Base-by-base conservation (phyloP, 2,797 vertebrate genomes). In the Tiaroga cobitis region DNA sequence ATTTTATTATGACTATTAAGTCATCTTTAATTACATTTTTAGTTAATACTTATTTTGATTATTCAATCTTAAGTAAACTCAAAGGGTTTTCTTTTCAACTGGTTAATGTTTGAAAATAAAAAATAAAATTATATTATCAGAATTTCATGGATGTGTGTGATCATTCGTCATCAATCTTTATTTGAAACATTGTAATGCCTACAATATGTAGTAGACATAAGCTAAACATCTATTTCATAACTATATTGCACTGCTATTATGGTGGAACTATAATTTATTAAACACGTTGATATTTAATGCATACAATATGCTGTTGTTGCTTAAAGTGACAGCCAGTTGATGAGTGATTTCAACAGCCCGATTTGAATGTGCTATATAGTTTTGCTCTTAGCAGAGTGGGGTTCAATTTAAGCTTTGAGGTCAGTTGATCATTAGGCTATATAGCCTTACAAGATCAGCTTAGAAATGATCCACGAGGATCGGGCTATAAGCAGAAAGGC, bases 401-500 rank as follows among this genome's bases (percentile, higher is more conserved):
- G 46, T n/a, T 37, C 46, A 81, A 3, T 54, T 54, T 81, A 37
- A 80, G 41, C 63, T 80, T 80, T 1, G 2, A 51, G 43, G 61
- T 80, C 78, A 68, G 78, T 32, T 46, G 41, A 68, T 51, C 3
- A 49, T 68, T 67, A n/a, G n/a, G n/a, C n/a, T n/a, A 51, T 80
- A 80, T 51, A 24, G 46, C 15, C 46, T 16, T 18, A 49, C 67
- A 68, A 54, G 79, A 69, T 54, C 43, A 26, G 46, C 63, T 80
- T 51, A 80, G 29, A 54, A 81, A 67, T 80, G 19, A 80, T 67
- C 78, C 18, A 49, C 4, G 24, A 37, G 13, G 29, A 6, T 68
- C 11, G 3, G 32, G 29, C 32, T 54, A 51, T 81, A 32, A 79
- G 76, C 56, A 77, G 34, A 37, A 59, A 37, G 15, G 3, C 61